Evolutionary conservation across 2,797 vertebrate genomes (phyloP), one percentile per base, ranked within the genome.

Genomic region (Anabacerthia variegaticeps): DNA sequence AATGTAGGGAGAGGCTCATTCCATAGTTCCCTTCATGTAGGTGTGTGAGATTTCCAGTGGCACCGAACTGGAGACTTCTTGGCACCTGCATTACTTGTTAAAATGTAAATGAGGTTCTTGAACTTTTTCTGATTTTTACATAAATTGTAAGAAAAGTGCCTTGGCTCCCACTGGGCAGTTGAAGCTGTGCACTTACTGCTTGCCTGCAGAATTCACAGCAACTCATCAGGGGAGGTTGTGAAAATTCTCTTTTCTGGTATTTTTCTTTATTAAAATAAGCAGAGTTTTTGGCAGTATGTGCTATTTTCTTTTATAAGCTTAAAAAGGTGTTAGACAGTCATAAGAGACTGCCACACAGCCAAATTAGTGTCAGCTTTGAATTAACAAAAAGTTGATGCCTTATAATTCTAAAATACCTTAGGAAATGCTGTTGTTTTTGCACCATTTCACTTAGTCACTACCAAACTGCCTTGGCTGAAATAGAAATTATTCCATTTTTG

Each of bases 271-370:
- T 89, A 93, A 92, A 95, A 85, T 32, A 91, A 88, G 74, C 63
- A 85, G 43, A 63, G 10, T 5, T 79, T 85, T 93, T 94, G 95
- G 91, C 91, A 89, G 39, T 14, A 24, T 0, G 1, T 71, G 55
- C 59, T 84, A 12, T 73, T 96, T 84, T 84, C 69, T 94, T 78
- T 65, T 20, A 41, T 30, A 86, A 90, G 71, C 66, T 75, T 76
- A 63, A 52, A 84, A 95, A 87, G n/a, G 69, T 91, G 80, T 85
- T 87, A 90, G 76, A 85, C 51, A 81, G 67, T 87, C 78, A 61
- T 49, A 56, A 93, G 73, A 78, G 55, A 34, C 56, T 67, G 74
- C 59, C 22, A 46, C 74, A 34, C 5, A 48, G 76, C 66, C 90
- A 68, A 81, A 69, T 55, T 56, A 69, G 32, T 56, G 10, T 69